Conservation (phyloP, 2,113 vertebrate species). For the Danionella cerebrum region DNA sequence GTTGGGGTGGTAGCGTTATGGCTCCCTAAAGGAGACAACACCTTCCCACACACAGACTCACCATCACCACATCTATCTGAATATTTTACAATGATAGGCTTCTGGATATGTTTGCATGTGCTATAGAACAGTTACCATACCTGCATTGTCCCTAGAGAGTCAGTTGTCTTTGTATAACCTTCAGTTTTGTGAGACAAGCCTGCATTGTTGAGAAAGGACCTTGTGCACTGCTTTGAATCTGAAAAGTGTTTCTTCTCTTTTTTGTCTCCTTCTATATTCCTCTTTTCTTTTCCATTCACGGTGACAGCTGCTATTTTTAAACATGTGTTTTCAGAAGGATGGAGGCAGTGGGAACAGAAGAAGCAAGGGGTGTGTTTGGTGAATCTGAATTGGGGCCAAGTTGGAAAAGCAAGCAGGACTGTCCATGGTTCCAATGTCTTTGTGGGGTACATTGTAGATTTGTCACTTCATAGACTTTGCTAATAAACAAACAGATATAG, state of each 20-base stretch:
- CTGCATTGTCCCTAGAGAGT: neutral
- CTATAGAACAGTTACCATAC: neutral
- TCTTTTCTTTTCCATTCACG: neutral
- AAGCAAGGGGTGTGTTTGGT: neutral
- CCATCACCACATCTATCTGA: too few relatives aligned
- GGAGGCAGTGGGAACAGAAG: neutral
- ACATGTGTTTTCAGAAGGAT: conserved; percentile 6
- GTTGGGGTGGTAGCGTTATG: too few relatives aligned
- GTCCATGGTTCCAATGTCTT: neutral
- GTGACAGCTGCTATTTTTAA: conserved; percentile 23
- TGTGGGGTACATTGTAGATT: neutral
- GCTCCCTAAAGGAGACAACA: too few relatives aligned
- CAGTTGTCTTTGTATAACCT: neutral
- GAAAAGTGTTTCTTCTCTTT: conserved; percentile 14
- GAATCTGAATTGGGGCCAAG: conserved; percentile 1
- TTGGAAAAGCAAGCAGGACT: neutral
- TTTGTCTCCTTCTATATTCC: neutral
- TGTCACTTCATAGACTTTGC: too few relatives aligned
- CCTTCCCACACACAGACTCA: too few relatives aligned
- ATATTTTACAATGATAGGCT: too few relatives aligned
- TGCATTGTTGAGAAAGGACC: conserved; percentile 4
- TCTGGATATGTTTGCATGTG: neutral
- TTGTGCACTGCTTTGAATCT: neutral
- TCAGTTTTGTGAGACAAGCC: neutral
- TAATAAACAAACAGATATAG: too few relatives aligned